These are phyloP conservation scores for Pristionchus japonicus DNA, from an alignment of 2,888 invertebrate genomes.

Conservation along the genomic window DNA sequence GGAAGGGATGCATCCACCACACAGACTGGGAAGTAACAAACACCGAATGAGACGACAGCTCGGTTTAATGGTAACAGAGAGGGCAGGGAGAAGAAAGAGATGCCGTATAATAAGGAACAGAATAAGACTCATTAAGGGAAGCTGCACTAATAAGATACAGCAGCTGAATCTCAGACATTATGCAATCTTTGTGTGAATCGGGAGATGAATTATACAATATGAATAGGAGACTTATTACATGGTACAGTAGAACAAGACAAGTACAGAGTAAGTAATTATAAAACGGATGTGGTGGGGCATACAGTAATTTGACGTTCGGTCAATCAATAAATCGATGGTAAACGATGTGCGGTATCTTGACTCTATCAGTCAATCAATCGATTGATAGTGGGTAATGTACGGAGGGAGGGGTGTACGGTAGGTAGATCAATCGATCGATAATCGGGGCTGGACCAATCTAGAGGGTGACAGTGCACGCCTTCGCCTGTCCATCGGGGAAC, in stretches of 20 bases:
- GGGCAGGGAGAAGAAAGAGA: neutral
- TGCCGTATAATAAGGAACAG: neutral
- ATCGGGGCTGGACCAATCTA: too few relatives aligned
- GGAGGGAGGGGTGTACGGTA: neutral
- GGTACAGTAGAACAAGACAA: neutral
- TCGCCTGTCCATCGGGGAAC: neutral
- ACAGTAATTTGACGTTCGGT: too few relatives aligned
- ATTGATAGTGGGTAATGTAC: too few relatives aligned
- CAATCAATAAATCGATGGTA: too few relatives aligned
- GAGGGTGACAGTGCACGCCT: constrained; percentile 7
- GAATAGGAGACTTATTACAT: constrained; percentile 2
- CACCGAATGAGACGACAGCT: constrained; percentile 11
- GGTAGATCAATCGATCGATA: constrained; percentile 1
- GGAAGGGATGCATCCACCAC: neutral
- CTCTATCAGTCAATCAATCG: too few relatives aligned
- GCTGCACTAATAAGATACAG: neutral
- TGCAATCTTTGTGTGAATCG: constrained; percentile 12
- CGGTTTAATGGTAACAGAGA: constrained; percentile 9
- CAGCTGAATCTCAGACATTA: neutral
- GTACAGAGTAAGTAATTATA: constrained; percentile 1
- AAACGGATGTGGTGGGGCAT: neutral
- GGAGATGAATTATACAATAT: neutral
- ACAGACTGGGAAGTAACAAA: neutral
- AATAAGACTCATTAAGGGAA: neutral
- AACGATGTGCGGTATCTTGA: too few relatives aligned